Base-by-base conservation (phyloP, 2,113 vertebrate species). In the Dicerorhinus sumatrensis region DNA sequence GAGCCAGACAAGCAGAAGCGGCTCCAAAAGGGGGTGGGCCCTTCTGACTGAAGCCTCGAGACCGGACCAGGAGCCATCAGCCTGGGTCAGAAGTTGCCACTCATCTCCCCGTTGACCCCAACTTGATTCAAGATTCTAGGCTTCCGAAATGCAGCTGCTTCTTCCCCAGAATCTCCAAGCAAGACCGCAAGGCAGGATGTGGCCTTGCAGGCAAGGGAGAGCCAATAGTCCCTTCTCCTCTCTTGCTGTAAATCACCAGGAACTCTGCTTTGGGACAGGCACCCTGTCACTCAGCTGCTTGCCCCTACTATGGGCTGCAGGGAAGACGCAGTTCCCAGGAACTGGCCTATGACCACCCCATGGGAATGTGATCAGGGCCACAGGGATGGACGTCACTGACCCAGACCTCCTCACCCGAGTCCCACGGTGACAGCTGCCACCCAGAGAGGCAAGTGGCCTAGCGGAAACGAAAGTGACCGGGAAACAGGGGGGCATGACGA, bases 371-470 rank as follows among this genome's bases (percentile, higher is more conserved):
- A 12, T 51, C 88, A 9, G 31, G 94, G 97, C 76, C 96, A 91
- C 70, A 39, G 84, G 67, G 46, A 89, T 3, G 67, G 70, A 98
- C 65, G 84, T 98, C 98, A 98, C 27, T 63, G 20, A 1, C 0
- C 46, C 51, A 0, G 3, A 65, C 95, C 98, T 96, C 88, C 90
- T 92, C 69, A 92, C 94, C 96, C 72, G 0, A 91, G 81, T 18
- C 85, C 82, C n/a, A 25, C 1, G 0, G 21, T 48, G 48, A 67
- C 56, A 36, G 39, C 48, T 46, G 54, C 82, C n/a, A 31, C 27
- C 39, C 23, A 3, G 73, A 29, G n/a, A 58, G 65, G 73, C 25
- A 2, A 2, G 18, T 9, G 83, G 36, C 80, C 33, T n/a, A 29
- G 36, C 1, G 3, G 70, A 87, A 67, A 70, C 6, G 7, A 21